Evolutionary conservation across 2,797 vertebrate genomes (phyloP).

Genomic region (Betta splendens): DNA sequence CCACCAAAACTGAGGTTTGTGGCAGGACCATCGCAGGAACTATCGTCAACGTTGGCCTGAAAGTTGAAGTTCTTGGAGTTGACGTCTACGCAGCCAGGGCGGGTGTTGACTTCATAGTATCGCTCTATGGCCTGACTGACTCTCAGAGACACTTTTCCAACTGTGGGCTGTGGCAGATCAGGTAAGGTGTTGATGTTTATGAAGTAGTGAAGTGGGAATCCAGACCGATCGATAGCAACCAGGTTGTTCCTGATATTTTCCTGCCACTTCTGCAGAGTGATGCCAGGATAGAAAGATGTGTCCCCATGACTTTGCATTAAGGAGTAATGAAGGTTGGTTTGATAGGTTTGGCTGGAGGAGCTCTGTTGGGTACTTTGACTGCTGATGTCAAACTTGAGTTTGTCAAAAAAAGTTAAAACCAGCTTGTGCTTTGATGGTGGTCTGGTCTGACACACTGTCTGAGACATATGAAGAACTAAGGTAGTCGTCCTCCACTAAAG

Average conservation of each 20-base stretch:
- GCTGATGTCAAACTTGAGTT: constrained; percentile 70
- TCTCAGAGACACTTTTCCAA: constrained; percentile 75
- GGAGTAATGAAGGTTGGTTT: constrained; percentile 85
- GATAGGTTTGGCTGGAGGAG: constrained; percentile 72
- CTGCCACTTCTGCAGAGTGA: constrained; percentile 91
- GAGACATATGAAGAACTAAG: constrained; percentile 82
- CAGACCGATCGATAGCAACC: constrained; percentile 87
- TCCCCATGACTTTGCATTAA: constrained; percentile 85
- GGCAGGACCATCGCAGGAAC: constrained; percentile 82
- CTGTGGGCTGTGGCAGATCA: constrained; percentile 83
- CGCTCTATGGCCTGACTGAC: constrained; percentile 79
- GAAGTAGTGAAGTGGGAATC: constrained; percentile 84
- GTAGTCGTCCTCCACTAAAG: constrained; percentile 88
- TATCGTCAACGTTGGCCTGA: constrained; percentile 87
- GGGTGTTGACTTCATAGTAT: constrained; percentile 88
- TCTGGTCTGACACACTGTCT: constrained; percentile 57
- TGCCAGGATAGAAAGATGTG: constrained; percentile 87
- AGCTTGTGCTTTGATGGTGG: constrained; percentile 71
- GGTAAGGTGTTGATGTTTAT: constrained; percentile 81
- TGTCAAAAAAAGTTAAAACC: constrained; percentile 82
- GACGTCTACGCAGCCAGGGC: constrained; percentile 83
- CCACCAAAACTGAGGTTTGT: constrained; percentile 91
- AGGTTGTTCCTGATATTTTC: constrained; percentile 86
- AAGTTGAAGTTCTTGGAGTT: constrained; percentile 89
- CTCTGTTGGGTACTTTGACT: constrained; percentile 42